These are phyloP conservation scores for Chrysopilus asiliformis DNA, from an alignment of 2,888 invertebrate species.

Conservation along the genomic window DNA sequence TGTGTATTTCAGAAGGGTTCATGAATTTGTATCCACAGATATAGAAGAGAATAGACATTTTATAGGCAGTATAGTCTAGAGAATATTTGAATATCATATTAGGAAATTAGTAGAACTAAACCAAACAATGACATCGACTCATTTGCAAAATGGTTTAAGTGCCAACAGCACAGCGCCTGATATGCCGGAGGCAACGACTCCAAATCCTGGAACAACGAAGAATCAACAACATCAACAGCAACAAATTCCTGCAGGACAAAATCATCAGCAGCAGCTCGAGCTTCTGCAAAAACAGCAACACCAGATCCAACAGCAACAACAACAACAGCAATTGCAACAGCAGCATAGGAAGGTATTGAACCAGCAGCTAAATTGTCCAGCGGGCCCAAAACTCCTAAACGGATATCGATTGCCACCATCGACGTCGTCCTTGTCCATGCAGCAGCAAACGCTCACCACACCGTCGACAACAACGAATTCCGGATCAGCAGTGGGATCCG, in stretches of 20 bases:
- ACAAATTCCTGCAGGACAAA: too few species aligned
- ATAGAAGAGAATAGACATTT: too few species aligned
- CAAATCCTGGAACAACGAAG: conserved; percentile 22
- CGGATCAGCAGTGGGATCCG: too few species aligned
- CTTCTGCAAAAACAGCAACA: conserved; percentile 23
- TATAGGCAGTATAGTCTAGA: too few species aligned
- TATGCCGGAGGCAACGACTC: conserved; percentile 8
- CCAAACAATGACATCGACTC: conserved; percentile 12
- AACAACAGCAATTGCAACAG: conserved; percentile 17
- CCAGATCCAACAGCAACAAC: conserved; percentile 26
- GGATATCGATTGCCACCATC: conserved; percentile 12
- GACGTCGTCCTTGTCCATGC: conserved; percentile 1
- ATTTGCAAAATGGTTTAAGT: conserved; percentile 13
- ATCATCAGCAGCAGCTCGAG: conserved; percentile 16
- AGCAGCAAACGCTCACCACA: too few species aligned
- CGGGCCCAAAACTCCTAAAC: conserved; percentile 8
- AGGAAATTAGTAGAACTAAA: too few species aligned
- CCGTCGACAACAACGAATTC: not conserved
- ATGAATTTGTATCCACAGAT: too few species aligned
- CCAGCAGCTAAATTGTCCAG: conserved; percentile 8
- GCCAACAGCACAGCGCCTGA: conserved; percentile 2
- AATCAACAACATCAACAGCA: conserved; percentile 13
- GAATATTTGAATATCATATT: too few species aligned
- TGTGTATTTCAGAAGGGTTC: too few species aligned
- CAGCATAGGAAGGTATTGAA: conserved; percentile 13